Evolutionary conservation across 1,140 invertebrate species (phyloP), one percentile per base, ranked within the genome.

Genomic region (Sitophilus oryzae): DNA sequence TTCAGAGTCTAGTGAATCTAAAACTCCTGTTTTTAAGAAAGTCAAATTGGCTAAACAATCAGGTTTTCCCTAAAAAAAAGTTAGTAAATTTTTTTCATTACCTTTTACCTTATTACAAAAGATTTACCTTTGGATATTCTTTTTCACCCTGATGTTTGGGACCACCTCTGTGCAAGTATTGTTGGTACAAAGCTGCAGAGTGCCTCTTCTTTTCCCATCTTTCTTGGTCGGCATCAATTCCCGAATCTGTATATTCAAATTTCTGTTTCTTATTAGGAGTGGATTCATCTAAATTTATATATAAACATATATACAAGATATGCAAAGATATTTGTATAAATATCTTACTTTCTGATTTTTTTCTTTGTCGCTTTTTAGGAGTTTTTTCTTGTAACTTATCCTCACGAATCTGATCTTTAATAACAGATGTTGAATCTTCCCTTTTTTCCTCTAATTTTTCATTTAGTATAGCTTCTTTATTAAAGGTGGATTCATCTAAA

Each of bases 1-100:
- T 23, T 92, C 86, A 22, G 86, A 76, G 66, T 93, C 90, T 59
- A 96, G 77, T 0, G 89, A 93, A 67, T 95, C 92, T 9, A 93
- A 74, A 3, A 95, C 86, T 16, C 93, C 93, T 53, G 91, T 94
- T 37, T 92, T 73, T 6, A 96, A 72, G 71, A 96, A 94, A 20
- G 81, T 86, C 56, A 88, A 71, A 46, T 86, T 85, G 45, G 81
- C 79, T 2, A 95, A 71, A 67, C 90, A 91, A 66, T 82, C 77
- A 16, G 84, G 78, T 51, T 77, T 77, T 23, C 90, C 91, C 82
- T 88, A 51, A 34, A 75, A 43, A 37, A 37, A 18, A 6, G 47
- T 47, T 16, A 37, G 16, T 49, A 25, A 25, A 46, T 46, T 46
- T 46, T 25, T 25, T 15, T 46, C 16, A 4, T 44, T 4, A 18